Evolutionary conservation across 2,888 invertebrate genomes (phyloP), one percentile per base, ranked within the genome.

Genomic region (Plebejus anna): DNA sequence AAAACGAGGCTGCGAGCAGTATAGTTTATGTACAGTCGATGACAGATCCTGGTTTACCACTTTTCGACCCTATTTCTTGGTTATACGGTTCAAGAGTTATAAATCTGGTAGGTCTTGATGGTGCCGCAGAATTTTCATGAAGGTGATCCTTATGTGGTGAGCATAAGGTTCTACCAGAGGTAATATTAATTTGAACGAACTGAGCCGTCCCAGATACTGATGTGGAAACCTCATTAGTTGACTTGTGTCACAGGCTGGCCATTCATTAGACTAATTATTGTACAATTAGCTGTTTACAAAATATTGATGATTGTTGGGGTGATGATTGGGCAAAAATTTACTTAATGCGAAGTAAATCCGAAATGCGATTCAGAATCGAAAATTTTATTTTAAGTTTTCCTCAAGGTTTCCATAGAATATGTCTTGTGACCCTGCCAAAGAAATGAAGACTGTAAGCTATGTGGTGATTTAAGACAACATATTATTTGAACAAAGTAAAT

Each of bases 341-440:
- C 89, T 89, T 87, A 84, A 90, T 89, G 87, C 88, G 90, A 90
- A 90, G 89, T 87, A 89, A 90, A 91, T 90, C 91, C 88, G 90
- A 88, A 85, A 82, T 85, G 84, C 86, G 86, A 84, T 81, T 83
- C 87, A 88, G 87, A 89, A 84, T 87, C 87, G 87, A 88, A 87
- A 84, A 42, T 42, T 91, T 92, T 89, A 55, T 16, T 55, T 55
- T 3, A 16, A 55, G 90, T 90, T 91, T 91, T 90, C 82, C 51
- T 51, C 4, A 51, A 55, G 16, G 55, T 55, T 16, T 16, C 13
- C 55, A 55, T 55, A 16, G 55, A 55, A n/a, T n/a, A n/a, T 55
- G 16, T 55, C 16, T 55, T 55, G 55, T 55, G 0, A 16, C 4
- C 55, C 4, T 55, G 55, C 16, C 55, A 16, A 13, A 55, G 4